Base-by-base conservation (phyloP, 92 coral and sea anemone species). In the Porites evermanni region DNA sequence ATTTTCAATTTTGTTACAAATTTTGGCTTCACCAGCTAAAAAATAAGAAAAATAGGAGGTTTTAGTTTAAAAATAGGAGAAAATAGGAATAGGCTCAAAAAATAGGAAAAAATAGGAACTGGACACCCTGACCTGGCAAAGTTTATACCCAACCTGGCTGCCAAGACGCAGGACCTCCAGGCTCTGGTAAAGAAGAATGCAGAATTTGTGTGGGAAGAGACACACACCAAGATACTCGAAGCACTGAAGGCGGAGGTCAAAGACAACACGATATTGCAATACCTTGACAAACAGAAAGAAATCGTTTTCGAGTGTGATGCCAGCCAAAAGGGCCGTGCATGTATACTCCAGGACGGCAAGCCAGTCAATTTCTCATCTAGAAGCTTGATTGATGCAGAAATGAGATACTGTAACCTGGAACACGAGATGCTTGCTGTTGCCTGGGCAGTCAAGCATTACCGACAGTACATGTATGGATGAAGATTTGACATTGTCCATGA, bases 381-480 rank as follows among this genome's bases (percentile, higher is more conserved):
- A 85, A 78, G 90, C 92, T 85, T 89, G 86, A 89, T 85, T 78
- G 89, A 89, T 68, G 83, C 90, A 84, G 92, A 89, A 89, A 89
- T 77, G 60, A 78, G 90, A 85, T 79, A 89, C 90, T 77, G 82
- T 71, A 89, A 84, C 86, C 90, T 89, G 64, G 92, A 89, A 85
- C 82, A 86, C 81, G 86, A 89, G 86, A 85, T 85, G 92, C 92
- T 89, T 85, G 90, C 92, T 64, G 87, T 89, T 60, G 92, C 92
- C 92, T 89, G 92, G 92, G 92, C 89, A 38, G 92, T 89, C 85
- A 89, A 89, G 78, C 92, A 89, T 79, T 89, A 89, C 92, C 82
- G 85, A 89, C 92, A 89, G 86, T 89, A 89, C 61, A 82, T 58
- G 75, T 89, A 89, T 85, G 92, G 92, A 78, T 86, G 86, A 70